Conservation (phyloP, 2,888 invertebrate genomes). For the Tachystola acroxantha region DNA sequence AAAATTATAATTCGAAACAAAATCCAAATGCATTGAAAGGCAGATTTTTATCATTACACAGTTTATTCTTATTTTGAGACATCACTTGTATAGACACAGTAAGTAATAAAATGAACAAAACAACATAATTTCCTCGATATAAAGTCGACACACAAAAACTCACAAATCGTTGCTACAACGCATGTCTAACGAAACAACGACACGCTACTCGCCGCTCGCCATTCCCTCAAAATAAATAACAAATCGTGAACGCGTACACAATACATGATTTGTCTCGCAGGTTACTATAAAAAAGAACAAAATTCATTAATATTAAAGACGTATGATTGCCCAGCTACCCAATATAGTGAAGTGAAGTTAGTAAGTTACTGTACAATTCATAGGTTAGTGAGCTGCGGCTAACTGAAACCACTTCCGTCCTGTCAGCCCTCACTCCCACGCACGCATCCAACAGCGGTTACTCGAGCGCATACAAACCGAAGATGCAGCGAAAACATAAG, state of each 20-base stretch:
- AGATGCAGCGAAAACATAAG: slow-evolving; percentile 37
- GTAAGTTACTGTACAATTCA: slow-evolving; percentile 72
- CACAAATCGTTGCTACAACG: slow-evolving; percentile 12
- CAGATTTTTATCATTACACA: slow-evolving; percentile 59
- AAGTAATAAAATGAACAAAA: not conserved
- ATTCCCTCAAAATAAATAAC: slow-evolving; percentile 42
- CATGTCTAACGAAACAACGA: slow-evolving; percentile 10
- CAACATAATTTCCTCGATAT: slow-evolving; percentile 12
- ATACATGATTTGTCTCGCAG: slow-evolving; percentile 55
- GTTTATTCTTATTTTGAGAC: slow-evolving; percentile 51
- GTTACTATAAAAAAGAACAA: slow-evolving; percentile 48
- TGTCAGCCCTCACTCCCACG: no score
- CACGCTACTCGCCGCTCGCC: slow-evolving; percentile 41
- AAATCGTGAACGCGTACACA: slow-evolving; percentile 50
- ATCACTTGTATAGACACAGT: slow-evolving; percentile 19
- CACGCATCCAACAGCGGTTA: slow-evolving; percentile 17
- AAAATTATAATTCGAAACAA: slow-evolving; percentile 37
- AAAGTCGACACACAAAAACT: slow-evolving; percentile 28
- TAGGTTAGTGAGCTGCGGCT: slow-evolving; percentile 56
- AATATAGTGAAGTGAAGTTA: slow-evolving; percentile 72
- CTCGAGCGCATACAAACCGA: slow-evolving; percentile 33
- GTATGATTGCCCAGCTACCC: slow-evolving; percentile 76
- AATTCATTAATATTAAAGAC: slow-evolving; percentile 65
- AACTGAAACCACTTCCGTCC: slow-evolving; percentile 36
- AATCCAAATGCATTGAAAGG: slow-evolving; percentile 68